A percentile compares a stretch with the other conserved stretches of the same genome.
These are phyloP conservation scores for Drosophila sproati DNA, from an alignment of 1,140 invertebrate genomes.

Conservation along the genomic window DNA sequence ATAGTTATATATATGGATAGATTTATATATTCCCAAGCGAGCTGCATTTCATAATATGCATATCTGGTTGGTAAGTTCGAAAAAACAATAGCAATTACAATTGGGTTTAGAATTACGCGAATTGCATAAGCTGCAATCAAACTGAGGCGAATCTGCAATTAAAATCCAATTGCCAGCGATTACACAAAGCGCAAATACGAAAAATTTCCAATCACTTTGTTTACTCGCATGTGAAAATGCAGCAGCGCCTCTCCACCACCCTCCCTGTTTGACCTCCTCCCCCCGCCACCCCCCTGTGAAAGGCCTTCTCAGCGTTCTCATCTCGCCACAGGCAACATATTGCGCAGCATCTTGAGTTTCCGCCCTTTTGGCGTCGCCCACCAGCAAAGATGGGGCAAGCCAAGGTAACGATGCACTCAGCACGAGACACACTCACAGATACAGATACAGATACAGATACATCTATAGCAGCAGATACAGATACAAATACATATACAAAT, in stretches of 20 bases:
- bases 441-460: slow-evolving; percentile 24
- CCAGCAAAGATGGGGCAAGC: slow-evolving; percentile 24
- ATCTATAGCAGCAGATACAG: slow-evolving; percentile 8
- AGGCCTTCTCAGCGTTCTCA: background rate
- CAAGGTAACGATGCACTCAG: slow-evolving; percentile 47
- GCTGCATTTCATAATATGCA: background rate
- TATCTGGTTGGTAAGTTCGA: background rate
- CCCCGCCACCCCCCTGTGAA: background rate
- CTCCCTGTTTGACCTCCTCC: background rate
- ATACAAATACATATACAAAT: background rate
- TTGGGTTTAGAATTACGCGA: slow-evolving; percentile 10
- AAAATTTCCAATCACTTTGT: slow-evolving; percentile 70
- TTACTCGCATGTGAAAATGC: slow-evolving; percentile 70
- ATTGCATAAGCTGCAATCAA: slow-evolving; percentile 2
- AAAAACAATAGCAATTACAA: slow-evolving; percentile 4
- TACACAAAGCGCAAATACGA: slow-evolving; percentile 63
- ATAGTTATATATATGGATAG: background rate
- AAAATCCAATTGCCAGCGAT: slow-evolving; percentile 69
- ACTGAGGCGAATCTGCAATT: slow-evolving; percentile 58
- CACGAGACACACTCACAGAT: slow-evolving; percentile 28
- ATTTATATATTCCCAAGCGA: too few species aligned
- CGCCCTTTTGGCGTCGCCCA: slow-evolving; percentile 54
- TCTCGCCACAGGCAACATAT: slow-evolving; percentile 35
- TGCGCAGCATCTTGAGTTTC: slow-evolving; percentile 77
- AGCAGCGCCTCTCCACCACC: slow-evolving; percentile 11